Base-by-base conservation (phyloP, 2,888 invertebrate genomes). In the Elaeidobius kamerunicus region DNA sequence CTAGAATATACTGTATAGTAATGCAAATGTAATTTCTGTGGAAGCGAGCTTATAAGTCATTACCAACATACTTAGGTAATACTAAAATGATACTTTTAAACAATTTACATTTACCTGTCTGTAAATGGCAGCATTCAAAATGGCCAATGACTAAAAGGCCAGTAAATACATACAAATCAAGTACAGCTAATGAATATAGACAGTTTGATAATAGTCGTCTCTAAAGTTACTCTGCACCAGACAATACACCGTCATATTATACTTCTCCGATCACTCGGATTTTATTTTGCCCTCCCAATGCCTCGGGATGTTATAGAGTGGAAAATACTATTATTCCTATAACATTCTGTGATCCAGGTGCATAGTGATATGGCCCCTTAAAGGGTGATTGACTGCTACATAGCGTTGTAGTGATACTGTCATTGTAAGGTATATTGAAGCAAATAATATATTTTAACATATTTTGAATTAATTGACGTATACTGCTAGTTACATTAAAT, bases 171-270 rank as follows among this genome's bases (percentile, higher is more conserved):
- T 91, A 65, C 96, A 87, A 58, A 96, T 80, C 65, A 97, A 82
- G 74, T 97, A 96, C 75, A 94, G 80, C 89, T 95, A 95, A 70
- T 93, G 88, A 58, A 94, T 91, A 75, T 97, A 98, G 34, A 95
- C 80, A 30, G 84, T 82, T 53, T 88, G 84, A 75, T 95, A 96
- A 1, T 81, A 73, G 17, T 90, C 83, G 55, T 79, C 78, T 57
- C 92, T 81, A 59, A 89, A 71, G 14, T 75, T 72, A 46, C 91
- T 83, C 7, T 87, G 83, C 11, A 76, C 75, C 45, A 88, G 81
- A 70, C 87, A 87, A 72, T 86, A 88, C 39, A 89, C 68, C 63
- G 58, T 74, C 71, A 49, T 54, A 28, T 64, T 64, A 23, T 57
- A 55, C 45, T 76, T 76, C 15, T 67, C 65, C 49, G 67, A 67